Evolutionary conservation across 1,140 invertebrate species (phyloP).

Genomic region (Carposina sasakii): DNA sequence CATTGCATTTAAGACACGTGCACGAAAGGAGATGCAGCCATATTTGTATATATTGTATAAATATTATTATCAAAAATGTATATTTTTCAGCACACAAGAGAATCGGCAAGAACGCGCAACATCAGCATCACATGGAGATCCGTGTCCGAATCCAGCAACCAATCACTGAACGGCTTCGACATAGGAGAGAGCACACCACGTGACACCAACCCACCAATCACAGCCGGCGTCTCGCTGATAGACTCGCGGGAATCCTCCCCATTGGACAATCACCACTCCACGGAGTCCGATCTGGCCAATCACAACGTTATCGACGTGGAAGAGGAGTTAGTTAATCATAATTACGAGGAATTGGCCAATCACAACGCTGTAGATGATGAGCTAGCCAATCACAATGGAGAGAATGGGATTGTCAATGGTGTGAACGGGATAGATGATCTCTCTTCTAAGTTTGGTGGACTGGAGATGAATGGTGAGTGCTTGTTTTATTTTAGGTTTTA

Average conservation of each 20-base stretch:
- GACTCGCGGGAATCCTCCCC: conserved; percentile 22
- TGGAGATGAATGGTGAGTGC: conserved; percentile 50
- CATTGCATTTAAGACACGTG: too few species aligned
- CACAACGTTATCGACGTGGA: conserved; percentile 26
- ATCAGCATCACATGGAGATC: conserved; percentile 65
- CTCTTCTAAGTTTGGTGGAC: conserved; percentile 43
- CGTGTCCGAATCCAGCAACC: conserved; percentile 64
- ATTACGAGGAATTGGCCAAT: not conserved
- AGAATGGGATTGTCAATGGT: conserved; percentile 26
- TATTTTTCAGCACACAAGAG: conserved; percentile 36
- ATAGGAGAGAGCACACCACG: conserved; percentile 36
- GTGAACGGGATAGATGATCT: conserved; percentile 35
- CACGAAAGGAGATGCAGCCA: too few species aligned
- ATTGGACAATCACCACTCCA: conserved; percentile 37
- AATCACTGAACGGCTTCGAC: conserved; percentile 63
- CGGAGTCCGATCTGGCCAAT: conserved; percentile 37
- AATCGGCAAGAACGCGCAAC: conserved; percentile 42
- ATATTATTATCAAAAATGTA: too few species aligned
- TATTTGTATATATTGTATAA: too few species aligned
- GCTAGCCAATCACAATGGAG: conserved; percentile 31
- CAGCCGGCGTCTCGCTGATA: conserved; percentile 10
- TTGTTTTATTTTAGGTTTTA: too few species aligned
- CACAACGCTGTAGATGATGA: conserved; percentile 5
- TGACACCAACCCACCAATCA: conserved; percentile 32
- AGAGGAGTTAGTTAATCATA: not conserved